Conservation (phyloP, 2,113 vertebrate genomes). For the Perca flavescens region DNA sequence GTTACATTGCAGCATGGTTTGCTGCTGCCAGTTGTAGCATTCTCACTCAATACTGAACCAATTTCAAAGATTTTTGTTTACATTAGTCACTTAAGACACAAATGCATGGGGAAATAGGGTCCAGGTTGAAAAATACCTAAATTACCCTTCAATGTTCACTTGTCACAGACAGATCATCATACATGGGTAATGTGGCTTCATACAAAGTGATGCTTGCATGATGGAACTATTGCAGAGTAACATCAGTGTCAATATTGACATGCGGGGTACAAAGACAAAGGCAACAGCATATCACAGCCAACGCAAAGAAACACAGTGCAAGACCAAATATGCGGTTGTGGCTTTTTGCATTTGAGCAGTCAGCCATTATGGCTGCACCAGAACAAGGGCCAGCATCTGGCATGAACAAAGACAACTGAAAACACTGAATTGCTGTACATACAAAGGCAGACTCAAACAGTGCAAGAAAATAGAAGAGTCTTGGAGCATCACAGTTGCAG, state of each 20-base stretch:
- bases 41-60: no score
- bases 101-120: no score
- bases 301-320: background rate
- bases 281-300: background rate
- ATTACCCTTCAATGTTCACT: background rate
- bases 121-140: no score
- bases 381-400: background rate
- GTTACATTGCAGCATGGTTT: no score
- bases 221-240: background rate
- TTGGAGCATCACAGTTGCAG: background rate
- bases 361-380: slow-evolving; percentile 13
- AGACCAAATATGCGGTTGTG: background rate
- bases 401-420: slow-evolving; percentile 6
- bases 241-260: background rate
- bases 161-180: background rate
- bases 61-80: no score
- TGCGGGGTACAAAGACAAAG: background rate
- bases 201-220: background rate
- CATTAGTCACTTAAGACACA: no score
- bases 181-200: background rate
- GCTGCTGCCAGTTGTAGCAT: no score
- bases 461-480: background rate
- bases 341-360: background rate
- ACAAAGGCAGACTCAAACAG: background rate
- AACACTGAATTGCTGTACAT: background rate